These are phyloP conservation scores for Rhynchomys soricoides DNA, from an alignment of 2,113 vertebrate species.

Conservation along the genomic window DNA sequence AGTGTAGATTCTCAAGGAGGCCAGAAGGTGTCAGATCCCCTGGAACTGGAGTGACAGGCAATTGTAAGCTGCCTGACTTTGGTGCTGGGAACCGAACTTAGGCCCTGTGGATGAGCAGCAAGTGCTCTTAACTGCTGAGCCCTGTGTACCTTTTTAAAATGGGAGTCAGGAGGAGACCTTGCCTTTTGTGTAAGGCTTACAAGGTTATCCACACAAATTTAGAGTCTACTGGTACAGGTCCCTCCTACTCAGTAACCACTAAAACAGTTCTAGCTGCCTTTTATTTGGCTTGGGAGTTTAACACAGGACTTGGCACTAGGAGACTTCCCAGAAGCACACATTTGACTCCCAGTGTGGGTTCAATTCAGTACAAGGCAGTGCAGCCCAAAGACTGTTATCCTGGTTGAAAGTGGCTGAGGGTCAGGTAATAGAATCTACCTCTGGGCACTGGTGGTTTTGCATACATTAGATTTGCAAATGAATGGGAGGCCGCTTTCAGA, in stretches of 20 bases:
- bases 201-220: not conserved
- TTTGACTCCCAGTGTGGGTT: slow-evolving; percentile 34
- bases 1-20: not conserved
- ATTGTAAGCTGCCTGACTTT: not conserved
- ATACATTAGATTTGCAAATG: slow-evolving; percentile 83
- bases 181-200: too few species aligned
- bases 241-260: not conserved
- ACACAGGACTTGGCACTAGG: not conserved
- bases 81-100: not conserved
- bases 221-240: not conserved
- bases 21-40: not conserved
- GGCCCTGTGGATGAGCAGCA: not conserved
- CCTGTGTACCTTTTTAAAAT: not conserved
- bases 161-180: not conserved
- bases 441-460: slow-evolving; percentile 76
- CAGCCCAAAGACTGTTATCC: slow-evolving; percentile 47
- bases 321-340: not conserved
- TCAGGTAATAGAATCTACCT: slow-evolving; percentile 76
- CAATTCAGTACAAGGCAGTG: slow-evolving; percentile 35
- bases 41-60: not conserved
- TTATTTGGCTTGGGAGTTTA: not conserved
- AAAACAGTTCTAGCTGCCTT: not conserved
- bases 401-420: slow-evolving; percentile 42
- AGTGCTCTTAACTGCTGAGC: not conserved
- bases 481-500: slow-evolving; percentile 74